Percentiles rank a stretch among this genome's conserved stretches.
phyloP scores from a whole-genome alignment of 2,113 vertebrate species.

The Eurypyga helias region DNA sequence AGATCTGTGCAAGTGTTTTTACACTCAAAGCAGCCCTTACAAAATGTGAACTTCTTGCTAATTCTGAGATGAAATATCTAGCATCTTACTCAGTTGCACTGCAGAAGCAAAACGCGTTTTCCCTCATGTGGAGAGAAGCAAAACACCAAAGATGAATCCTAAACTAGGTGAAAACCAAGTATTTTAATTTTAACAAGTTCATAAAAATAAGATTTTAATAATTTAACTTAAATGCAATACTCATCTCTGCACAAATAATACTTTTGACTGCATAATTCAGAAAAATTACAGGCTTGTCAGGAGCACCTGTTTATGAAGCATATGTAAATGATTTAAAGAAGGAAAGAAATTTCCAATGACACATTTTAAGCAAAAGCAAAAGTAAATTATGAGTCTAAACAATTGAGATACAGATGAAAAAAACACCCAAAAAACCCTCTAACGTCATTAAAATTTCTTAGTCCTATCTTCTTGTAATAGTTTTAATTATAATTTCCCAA shows the following conservation, averaged over 20 bases:
- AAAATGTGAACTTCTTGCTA: not conserved
- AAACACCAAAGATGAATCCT: not conserved
- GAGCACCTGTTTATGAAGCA: not conserved
- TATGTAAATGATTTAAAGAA: not conserved
- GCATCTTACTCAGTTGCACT: not conserved
- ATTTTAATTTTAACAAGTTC: not conserved
- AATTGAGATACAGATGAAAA: not conserved
- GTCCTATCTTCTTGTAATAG: not conserved
- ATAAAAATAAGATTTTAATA: conserved; percentile 15
- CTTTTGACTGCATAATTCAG: not conserved
- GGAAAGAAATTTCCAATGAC: not conserved
- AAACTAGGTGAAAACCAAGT: not conserved
- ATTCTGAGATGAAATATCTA: not conserved
- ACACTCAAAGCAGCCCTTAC: not conserved
- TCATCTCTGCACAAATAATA: not conserved
- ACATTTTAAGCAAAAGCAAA: not conserved
- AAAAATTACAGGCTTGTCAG: not conserved
- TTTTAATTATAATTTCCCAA: not conserved
- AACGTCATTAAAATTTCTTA: not conserved
- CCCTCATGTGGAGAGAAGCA: not conserved
- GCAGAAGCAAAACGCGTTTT: not conserved
- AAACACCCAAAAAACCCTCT: rapidly evolving
- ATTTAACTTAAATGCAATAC: not conserved
- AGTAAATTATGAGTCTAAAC: not conserved
- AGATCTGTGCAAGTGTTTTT: not conserved